phyloP scores from a whole-genome alignment of 2,797 vertebrate species.

The Coreius guichenoti region DNA sequence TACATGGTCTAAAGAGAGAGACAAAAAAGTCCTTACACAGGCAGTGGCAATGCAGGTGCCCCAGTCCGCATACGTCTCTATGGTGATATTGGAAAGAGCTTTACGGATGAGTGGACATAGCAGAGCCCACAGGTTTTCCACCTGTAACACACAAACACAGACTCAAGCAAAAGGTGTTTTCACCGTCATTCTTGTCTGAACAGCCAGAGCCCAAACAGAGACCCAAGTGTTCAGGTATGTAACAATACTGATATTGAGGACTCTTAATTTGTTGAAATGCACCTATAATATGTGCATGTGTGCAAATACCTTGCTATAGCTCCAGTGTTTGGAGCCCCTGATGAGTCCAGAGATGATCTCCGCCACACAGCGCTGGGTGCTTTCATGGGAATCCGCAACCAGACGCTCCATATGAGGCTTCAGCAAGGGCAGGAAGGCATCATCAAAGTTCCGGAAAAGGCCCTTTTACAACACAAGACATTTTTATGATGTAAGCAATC shows the following conservation, averaged over 20 bases:
- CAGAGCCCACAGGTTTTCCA: slow-evolving; percentile 89
- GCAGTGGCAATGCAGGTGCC: slow-evolving; percentile 97
- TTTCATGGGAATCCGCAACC: slow-evolving; percentile 92
- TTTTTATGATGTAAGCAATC: background rate
- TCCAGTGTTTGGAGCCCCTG: slow-evolving; percentile 94
- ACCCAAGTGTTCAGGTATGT: background rate
- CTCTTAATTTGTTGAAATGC: background rate
- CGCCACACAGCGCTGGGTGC: slow-evolving; percentile 93
- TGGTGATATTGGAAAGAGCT: slow-evolving; percentile 92
- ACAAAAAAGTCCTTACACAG: slow-evolving; percentile 81
- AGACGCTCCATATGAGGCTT: slow-evolving; percentile 91
- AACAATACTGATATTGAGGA: background rate
- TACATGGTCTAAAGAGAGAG: background rate
- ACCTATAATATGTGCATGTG: background rate
- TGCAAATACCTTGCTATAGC: slow-evolving; percentile 72
- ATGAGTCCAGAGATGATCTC: slow-evolving; percentile 97
- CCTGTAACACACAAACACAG: slow-evolving; percentile 72
- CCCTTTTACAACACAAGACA: slow-evolving; percentile 76
- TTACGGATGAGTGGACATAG: slow-evolving; percentile 91
- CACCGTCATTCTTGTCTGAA: background rate
- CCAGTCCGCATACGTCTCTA: slow-evolving; percentile 96
- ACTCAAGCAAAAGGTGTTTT: background rate
- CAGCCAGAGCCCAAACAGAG: background rate
- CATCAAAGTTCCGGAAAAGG: slow-evolving; percentile 92
- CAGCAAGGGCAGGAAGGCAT: slow-evolving; percentile 88